Evolutionary conservation across 2,113 vertebrate genomes (phyloP), one percentile per base, ranked within the genome.

Genomic region (Rhodinocichla rosea): DNA sequence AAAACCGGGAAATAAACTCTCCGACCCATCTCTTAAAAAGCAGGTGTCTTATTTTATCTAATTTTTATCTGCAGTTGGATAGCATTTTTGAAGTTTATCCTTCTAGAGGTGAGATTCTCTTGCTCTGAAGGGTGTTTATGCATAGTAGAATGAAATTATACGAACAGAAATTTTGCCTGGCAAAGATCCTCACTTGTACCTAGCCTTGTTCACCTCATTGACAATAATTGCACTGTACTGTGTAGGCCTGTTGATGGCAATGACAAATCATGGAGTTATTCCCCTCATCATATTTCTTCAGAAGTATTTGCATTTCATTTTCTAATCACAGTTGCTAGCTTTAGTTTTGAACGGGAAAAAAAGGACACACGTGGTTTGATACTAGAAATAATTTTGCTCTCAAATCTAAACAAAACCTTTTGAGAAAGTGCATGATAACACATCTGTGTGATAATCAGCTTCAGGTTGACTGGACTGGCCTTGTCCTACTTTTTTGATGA

Each of bases 291-390:
- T 80, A 17, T 84, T 87, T 86, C 37, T 87, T 91, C 40, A 68
- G 60, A 81, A 63, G 24, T 67, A 78, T 81, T 96, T 94, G 86
- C 77, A 97, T 96, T 91, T 91, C 22, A 84, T 85, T 94, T 94
- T 92, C 60, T 93, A 93, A 94, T 96, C 96, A 94, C 44, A 64
- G 76, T 75, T 90, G 14, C 17, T 91, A 83, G 40, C 28, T 84
- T 90, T 47, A 91, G 32, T 26, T 87, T 70, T 60, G 15, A 90
- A 56, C 3, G 17, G 27, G 50, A 49, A 57, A 57, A 87, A 87
- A 92, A 63, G 15, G 49, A 42, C 17, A 45, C 15, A 33, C 0
- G 2, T 45, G 2, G 44, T 45, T 83, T 87, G 33, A 83, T 71
- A 47, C 26, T 87, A 86, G 69, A 74, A 94, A 81, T 89, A 70